These are phyloP conservation scores for Nemopilema nomurai DNA, from an alignment of 30 jellyfish, hydroid and myxozoan genomes.

Conservation along the genomic window DNA sequence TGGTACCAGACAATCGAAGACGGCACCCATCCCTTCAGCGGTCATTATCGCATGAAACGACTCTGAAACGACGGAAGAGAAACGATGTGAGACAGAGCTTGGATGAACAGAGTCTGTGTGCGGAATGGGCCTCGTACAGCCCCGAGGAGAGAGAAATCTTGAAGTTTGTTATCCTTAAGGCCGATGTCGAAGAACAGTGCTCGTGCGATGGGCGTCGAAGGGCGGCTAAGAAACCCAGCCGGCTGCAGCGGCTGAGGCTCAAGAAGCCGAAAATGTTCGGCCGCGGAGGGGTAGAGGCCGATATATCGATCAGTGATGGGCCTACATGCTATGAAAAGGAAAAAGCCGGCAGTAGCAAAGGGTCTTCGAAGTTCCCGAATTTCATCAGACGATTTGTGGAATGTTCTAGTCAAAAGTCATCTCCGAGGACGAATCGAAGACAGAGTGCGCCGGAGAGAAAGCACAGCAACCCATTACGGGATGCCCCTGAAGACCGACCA, in stretches of 20 bases:
- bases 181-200: background rate
- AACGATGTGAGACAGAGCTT: constrained; percentile 1
- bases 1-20: background rate
- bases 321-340: background rate
- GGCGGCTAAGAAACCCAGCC: background rate
- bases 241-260: background rate
- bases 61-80: constrained; percentile 10
- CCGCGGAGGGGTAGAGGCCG: background rate
- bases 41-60: constrained; percentile 11
- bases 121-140: constrained; percentile 14
- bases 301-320: background rate
- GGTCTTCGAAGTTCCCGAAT: background rate
- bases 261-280: constrained; percentile 1
- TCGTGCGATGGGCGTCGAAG: constrained; percentile 1
- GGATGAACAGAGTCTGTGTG: background rate
- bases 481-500: background rate
- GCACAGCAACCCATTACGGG: background rate
- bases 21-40: constrained; percentile 11
- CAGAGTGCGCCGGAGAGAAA: background rate
- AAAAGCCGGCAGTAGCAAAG: background rate
- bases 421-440: constrained; percentile 1
- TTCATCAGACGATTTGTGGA: constrained; percentile 15
- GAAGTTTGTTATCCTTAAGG: constrained; percentile 12
- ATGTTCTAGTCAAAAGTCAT: constrained; percentile 11
- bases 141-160: constrained; percentile 10